A percentile compares a stretch with the other conserved stretches of the same genome.
Conservation (phyloP, 2,797 vertebrate species). For the Pseudocheirus occidentalis region DNA sequence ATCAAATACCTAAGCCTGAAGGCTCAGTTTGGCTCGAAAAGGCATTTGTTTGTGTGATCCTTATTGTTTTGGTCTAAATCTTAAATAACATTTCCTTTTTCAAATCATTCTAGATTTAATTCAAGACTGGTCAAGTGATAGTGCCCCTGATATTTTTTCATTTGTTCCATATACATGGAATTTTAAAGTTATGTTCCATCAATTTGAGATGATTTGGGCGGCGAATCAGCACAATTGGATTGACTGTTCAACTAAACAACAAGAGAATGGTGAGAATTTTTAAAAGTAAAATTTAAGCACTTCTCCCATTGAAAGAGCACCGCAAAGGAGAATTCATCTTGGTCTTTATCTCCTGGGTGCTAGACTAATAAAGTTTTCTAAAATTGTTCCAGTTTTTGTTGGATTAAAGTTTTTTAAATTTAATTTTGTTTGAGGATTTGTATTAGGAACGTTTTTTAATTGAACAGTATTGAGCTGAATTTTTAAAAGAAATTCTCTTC, state of each 20-base stretch:
- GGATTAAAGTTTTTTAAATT: constrained; percentile 17
- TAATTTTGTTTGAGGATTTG: constrained; percentile 41
- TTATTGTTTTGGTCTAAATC: constrained; percentile 38
- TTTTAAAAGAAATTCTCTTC: constrained; percentile 60
- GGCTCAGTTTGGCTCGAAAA: constrained; percentile 36
- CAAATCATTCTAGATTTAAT: constrained; percentile 91
- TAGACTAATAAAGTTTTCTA: neutral
- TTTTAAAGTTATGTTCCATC: constrained; percentile 98
- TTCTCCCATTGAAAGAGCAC: constrained; percentile 43
- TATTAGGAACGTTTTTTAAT: constrained; percentile 44
- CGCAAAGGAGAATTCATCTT: constrained; percentile 1
- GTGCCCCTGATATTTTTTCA: constrained; percentile 96
- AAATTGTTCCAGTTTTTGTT: constrained; percentile 49
- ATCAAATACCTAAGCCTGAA: constrained; percentile 52
- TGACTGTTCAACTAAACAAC: constrained; percentile 98
- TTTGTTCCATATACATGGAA: constrained; percentile 99
- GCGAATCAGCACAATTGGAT: constrained; percentile 99
- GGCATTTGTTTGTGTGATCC: constrained; percentile 19
- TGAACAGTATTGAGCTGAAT: constrained; percentile 21
- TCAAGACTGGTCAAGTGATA: constrained; percentile 98
- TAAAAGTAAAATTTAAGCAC: neutral
- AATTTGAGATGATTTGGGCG: constrained; percentile 99
- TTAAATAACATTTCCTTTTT: constrained; percentile 50
- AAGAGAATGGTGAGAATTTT: constrained; percentile 93
- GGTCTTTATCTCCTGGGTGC: constrained; percentile 33